These are phyloP conservation scores for Lasius platythorax DNA, from an alignment of 2,888 invertebrate species.

Conservation along the genomic window DNA sequence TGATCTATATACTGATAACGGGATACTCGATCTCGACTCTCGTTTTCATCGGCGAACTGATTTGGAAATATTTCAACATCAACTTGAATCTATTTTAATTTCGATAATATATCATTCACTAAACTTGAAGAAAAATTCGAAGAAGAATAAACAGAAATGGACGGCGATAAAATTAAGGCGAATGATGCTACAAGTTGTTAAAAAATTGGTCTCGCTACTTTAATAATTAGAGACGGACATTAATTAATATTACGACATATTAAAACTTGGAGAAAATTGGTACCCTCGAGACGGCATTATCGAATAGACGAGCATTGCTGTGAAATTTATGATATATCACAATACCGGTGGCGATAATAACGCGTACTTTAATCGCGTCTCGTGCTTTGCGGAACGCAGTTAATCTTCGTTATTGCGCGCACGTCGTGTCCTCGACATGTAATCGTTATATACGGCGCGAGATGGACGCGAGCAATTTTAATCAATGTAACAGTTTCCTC, in stretches of 20 bases:
- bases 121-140: not conserved
- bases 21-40: conserved; percentile 23
- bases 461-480: conserved; percentile 50
- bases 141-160: not conserved
- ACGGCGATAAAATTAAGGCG: not conserved
- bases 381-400: conserved; percentile 19
- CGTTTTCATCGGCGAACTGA: conserved; percentile 13
- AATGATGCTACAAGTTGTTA: not conserved
- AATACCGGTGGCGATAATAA: conserved; percentile 30
- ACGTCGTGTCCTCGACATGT: conserved; percentile 43
- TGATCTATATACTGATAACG: not conserved
- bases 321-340: not conserved
- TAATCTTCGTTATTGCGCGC: conserved; percentile 50
- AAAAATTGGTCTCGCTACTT: not conserved
- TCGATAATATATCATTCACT: not conserved
- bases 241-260: not conserved
- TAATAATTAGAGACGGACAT: not conserved
- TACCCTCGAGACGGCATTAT: conserved; percentile 4
- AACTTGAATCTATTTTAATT: not conserved
- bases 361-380: conserved; percentile 41
- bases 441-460: conserved; percentile 54
- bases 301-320: not conserved
- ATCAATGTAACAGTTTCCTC: conserved; percentile 59
- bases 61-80: conserved; percentile 8
- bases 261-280: conserved; percentile 21